Evolutionary conservation across 2,888 invertebrate species (phyloP).

Genomic region (Drosophila borealis): DNA sequence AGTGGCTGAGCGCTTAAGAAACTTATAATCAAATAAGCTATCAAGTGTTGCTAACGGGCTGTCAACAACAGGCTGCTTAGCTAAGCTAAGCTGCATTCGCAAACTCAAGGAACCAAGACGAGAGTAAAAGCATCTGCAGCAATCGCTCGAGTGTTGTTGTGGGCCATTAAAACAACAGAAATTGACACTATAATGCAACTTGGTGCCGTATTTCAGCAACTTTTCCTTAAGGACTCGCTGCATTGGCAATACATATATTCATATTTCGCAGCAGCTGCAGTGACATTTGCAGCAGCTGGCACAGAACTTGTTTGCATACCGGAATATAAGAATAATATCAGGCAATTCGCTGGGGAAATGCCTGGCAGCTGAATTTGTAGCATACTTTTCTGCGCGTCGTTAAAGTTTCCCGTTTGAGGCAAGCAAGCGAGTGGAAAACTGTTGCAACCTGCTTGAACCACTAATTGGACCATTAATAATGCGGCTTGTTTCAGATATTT

Average conservation of each 20-base stretch:
- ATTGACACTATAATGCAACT: constrained; percentile 44
- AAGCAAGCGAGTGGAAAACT: constrained; percentile 25
- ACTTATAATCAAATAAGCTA: constrained; percentile 29
- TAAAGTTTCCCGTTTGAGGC: constrained; percentile 14
- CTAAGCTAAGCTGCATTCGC: constrained; percentile 4
- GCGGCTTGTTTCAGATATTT: constrained; percentile 42
- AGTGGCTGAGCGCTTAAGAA: constrained; percentile 26
- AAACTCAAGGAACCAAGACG: neutral
- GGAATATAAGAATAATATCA: constrained; percentile 8
- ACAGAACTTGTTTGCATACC: neutral
- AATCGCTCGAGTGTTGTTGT: neutral
- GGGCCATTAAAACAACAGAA: constrained; percentile 13
- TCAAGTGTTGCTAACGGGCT: neutral
- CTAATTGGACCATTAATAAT: constrained; percentile 76
- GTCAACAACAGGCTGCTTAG: constrained; percentile 1
- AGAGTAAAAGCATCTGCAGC: neutral
- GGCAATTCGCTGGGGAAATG: constrained; percentile 14
- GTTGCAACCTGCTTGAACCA: constrained; percentile 33
- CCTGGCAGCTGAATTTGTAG: constrained; percentile 38
- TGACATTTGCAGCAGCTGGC: constrained; percentile 37
- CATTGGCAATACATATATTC: constrained; percentile 67
- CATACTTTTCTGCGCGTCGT: constrained; percentile 42
- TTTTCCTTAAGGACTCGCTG: constrained; percentile 9
- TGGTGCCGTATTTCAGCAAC: constrained; percentile 22
- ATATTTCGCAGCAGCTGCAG: constrained; percentile 53